Conservation (phyloP, 2,888 invertebrate species). For the Pollenia griseotomentosa region DNA sequence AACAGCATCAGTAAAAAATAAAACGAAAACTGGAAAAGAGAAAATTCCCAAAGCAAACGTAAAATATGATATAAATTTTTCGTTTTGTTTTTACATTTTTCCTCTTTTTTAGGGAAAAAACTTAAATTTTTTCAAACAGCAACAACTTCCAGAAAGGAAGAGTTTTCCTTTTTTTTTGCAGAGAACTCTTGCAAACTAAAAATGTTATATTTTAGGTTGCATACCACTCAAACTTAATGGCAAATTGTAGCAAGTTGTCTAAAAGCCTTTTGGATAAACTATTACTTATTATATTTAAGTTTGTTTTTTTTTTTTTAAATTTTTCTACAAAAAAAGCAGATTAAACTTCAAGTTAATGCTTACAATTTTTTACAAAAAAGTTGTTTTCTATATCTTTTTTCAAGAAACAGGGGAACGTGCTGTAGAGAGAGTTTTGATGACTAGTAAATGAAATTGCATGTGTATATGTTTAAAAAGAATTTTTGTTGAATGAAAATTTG, state of each 20-base stretch:
- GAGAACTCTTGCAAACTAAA: constrained; percentile 32
- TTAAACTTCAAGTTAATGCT: constrained; percentile 59
- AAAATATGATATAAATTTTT: constrained; percentile 82
- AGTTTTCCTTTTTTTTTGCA: constrained; percentile 12
- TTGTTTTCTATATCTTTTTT: constrained; percentile 13
- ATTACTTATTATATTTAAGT: constrained; percentile 35
- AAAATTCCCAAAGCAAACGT: constrained; percentile 80
- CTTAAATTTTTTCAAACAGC: constrained; percentile 28
- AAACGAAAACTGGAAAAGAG: constrained; percentile 4
- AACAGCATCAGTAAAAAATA: constrained; percentile 4
- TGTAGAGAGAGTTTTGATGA: constrained; percentile 1
- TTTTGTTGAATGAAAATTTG: background rate
- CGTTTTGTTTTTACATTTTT: constrained; percentile 47
- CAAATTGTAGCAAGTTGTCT: constrained; percentile 71
- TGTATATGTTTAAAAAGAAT: background rate
- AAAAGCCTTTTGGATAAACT: constrained; percentile 71
- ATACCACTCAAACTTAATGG: constrained; percentile 64
- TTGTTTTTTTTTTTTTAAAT: background rate
- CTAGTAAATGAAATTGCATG: background rate
- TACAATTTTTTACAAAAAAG: background rate
- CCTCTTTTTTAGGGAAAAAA: constrained; percentile 67
- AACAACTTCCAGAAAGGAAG: constrained; percentile 12
- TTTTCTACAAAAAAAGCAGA: constrained; percentile 47
- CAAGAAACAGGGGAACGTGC: background rate
- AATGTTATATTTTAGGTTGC: constrained; percentile 53